These are phyloP conservation scores for Neocloeon triangulifer DNA, from an alignment of 1,140 invertebrate genomes.

Conservation along the genomic window DNA sequence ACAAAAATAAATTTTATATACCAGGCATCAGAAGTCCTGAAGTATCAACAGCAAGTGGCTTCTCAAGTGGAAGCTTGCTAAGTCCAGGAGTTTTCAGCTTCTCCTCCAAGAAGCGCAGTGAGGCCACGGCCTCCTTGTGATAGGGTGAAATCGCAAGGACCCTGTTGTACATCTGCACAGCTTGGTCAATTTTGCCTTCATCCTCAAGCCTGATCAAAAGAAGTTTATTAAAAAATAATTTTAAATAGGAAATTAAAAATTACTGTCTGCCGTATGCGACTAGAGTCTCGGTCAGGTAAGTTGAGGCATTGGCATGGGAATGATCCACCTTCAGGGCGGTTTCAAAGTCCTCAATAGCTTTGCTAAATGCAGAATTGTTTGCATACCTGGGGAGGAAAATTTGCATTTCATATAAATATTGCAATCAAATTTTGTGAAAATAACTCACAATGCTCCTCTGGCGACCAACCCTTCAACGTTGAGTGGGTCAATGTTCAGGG, in stretches of 20 bases:
- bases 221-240: not conserved
- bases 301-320: slow-evolving; percentile 78
- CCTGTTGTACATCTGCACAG: slow-evolving; percentile 59
- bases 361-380: slow-evolving; percentile 78
- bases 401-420: not conserved
- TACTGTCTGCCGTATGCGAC: slow-evolving; percentile 56
- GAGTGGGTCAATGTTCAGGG: slow-evolving; percentile 69
- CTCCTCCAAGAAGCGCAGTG: slow-evolving; percentile 48
- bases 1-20: too few species aligned
- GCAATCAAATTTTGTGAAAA: not conserved
- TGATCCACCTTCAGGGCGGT: slow-evolving; percentile 68
- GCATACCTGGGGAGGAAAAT: slow-evolving; percentile 37
- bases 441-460: slow-evolving; percentile 56
- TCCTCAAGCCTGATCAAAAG: slow-evolving; percentile 35
- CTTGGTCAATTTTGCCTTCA: slow-evolving; percentile 64
- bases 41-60: too few species aligned
- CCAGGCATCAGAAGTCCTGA: too few species aligned
- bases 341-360: slow-evolving; percentile 87
- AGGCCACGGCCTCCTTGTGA: slow-evolving; percentile 64
- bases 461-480: slow-evolving; percentile 90
- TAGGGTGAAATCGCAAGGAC: slow-evolving; percentile 56
- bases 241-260: slow-evolving; percentile 7
- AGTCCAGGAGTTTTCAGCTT: slow-evolving; percentile 19
- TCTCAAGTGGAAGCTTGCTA: too few species aligned
- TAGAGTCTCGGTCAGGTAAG: slow-evolving; percentile 82